A percentile compares a stretch with the other conserved stretches of the same genome.
Evolutionary conservation across 2,113 vertebrate species (phyloP).

Genomic region (Plecturocebus donacophilus): DNA sequence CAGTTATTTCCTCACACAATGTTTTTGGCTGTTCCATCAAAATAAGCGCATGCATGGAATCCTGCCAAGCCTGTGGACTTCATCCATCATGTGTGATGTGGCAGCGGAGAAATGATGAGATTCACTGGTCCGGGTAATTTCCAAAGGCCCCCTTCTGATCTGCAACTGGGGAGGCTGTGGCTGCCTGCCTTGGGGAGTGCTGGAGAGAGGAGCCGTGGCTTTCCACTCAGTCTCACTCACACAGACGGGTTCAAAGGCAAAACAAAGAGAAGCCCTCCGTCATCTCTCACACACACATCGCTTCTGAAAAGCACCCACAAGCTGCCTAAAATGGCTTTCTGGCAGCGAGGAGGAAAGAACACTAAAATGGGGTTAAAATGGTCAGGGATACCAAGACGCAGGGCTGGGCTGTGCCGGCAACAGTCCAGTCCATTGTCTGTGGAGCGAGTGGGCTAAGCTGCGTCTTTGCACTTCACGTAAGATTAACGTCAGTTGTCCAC

Average conservation of each 20-base stretch:
- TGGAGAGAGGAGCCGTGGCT: not conserved
- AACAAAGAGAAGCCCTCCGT: not conserved
- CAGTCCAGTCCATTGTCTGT: not conserved
- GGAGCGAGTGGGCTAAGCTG: rapidly evolving
- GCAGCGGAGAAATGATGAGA: too few species aligned
- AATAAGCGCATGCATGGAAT: not conserved
- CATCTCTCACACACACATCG: not conserved
- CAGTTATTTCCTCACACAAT: not conserved
- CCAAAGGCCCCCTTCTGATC: not conserved
- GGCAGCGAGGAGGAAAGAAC: rapidly evolving
- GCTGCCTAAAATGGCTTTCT: not conserved
- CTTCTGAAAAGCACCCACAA: not conserved
- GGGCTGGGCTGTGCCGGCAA: not conserved
- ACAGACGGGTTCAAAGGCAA: not conserved
- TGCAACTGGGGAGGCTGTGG: rapidly evolving
- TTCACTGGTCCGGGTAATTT: not conserved
- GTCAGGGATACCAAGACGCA: not conserved
- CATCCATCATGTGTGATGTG: not conserved
- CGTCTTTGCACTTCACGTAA: not conserved
- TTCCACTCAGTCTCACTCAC: not conserved
- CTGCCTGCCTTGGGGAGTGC: not conserved
- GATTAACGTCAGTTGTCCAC: not conserved
- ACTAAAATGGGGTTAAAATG: not conserved
- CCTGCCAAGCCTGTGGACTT: not conserved
- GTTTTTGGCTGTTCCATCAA: not conserved